These are phyloP conservation scores for Lucilia cuprina DNA, from an alignment of 1,140 invertebrate species.

Conservation along the genomic window DNA sequence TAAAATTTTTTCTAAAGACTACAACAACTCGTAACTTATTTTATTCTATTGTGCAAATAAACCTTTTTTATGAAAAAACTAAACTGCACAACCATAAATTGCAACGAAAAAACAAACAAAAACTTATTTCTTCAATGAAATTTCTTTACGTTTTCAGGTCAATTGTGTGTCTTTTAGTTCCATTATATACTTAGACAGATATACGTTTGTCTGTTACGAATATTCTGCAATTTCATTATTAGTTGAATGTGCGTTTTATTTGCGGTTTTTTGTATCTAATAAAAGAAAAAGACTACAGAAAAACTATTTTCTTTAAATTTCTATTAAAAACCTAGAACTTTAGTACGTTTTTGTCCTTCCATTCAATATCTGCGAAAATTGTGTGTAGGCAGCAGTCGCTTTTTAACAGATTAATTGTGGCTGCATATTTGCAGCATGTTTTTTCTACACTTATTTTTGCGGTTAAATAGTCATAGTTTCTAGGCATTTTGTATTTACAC, in stretches of 20 bases:
- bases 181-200: not conserved
- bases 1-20: not conserved
- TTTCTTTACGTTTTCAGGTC: conserved; percentile 33
- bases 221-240: not conserved
- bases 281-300: not conserved
- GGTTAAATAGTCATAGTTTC: not conserved
- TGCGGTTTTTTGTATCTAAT: not conserved
- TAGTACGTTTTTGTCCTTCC: not conserved
- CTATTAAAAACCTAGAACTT: not conserved
- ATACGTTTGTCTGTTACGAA: not conserved
- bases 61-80: not conserved
- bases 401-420: conserved; percentile 31
- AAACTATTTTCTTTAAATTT: conserved; percentile 19
- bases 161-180: not conserved
- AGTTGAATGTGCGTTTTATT: conserved; percentile 13
- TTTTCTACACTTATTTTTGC: not conserved
- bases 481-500: not conserved
- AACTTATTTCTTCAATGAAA: conserved; percentile 21
- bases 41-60: not conserved
- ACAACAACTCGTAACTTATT: not conserved
- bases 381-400: conserved; percentile 13
- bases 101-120: not conserved
- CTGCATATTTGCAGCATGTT: not conserved
- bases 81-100: not conserved
- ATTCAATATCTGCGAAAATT: not conserved